Conservation (phyloP, 2,888 invertebrate species). For the Lysandra bellargus region DNA sequence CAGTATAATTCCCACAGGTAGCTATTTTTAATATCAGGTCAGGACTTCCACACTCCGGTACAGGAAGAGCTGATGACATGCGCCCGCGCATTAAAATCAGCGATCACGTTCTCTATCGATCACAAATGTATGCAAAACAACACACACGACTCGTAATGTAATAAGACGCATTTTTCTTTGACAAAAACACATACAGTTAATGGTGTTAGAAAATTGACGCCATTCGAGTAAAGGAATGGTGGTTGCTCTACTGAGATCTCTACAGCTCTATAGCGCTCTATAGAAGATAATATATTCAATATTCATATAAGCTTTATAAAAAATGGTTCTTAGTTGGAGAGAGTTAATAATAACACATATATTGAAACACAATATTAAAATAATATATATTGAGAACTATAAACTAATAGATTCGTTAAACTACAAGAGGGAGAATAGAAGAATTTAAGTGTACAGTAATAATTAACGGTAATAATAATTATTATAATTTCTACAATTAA, state of each 20-base stretch:
- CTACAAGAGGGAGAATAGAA: too few relatives aligned
- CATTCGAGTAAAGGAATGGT: conserved; percentile 42
- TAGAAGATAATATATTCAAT: too few relatives aligned
- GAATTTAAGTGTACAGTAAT: too few relatives aligned
- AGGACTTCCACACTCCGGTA: conserved; percentile 29
- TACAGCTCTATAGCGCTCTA: not conserved
- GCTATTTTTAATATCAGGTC: conserved; percentile 31
- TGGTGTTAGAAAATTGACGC: conserved; percentile 69
- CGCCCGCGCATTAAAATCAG: conserved; percentile 45
- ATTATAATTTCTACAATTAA: too few relatives aligned
- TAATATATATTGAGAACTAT: too few relatives aligned
- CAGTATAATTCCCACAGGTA: conserved; percentile 18
- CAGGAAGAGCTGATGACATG: conserved; percentile 37
- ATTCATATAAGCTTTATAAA: too few relatives aligned
- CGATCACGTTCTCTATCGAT: conserved; percentile 46
- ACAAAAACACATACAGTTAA: conserved; percentile 66
- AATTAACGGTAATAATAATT: too few relatives aligned
- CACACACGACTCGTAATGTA: conserved; percentile 59
- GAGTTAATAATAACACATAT: too few relatives aligned
- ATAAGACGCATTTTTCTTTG: conserved; percentile 75
- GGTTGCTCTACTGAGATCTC: conserved; percentile 49
- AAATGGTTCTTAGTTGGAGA: too few relatives aligned
- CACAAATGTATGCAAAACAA: conserved; percentile 55
- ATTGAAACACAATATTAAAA: too few relatives aligned
- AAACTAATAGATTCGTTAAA: too few relatives aligned